Evolutionary conservation across 2,113 vertebrate genomes (phyloP).

Genomic region (Apodemus sylvaticus): DNA sequence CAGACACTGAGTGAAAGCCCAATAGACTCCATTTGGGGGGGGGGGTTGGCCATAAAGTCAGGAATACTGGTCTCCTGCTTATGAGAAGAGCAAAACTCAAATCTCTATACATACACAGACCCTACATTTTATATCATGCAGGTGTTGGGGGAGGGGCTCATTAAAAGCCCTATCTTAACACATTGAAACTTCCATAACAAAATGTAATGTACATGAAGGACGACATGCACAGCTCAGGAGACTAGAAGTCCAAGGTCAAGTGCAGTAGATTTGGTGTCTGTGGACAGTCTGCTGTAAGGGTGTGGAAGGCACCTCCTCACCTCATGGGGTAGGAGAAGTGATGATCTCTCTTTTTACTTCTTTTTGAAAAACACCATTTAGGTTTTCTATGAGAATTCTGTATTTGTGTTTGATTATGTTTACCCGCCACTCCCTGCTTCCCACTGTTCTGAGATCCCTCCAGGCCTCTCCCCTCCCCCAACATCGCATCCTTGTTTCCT

Average conservation of each 20-base stretch:
- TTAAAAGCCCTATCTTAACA: background rate
- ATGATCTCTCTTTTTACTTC: background rate
- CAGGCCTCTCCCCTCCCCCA: background rate
- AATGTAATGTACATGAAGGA: fast-evolving
- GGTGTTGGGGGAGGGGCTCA: background rate
- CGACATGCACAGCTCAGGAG: background rate
- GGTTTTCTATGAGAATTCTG: background rate
- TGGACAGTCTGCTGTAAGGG: background rate
- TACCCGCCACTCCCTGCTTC: background rate
- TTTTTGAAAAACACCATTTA: background rate
- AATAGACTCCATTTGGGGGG: background rate
- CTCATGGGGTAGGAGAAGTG: background rate
- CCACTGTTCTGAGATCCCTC: background rate
- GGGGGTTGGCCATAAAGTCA: no score
- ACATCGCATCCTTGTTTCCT: background rate
- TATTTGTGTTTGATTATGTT: background rate
- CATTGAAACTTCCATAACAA: background rate
- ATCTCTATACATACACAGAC: background rate
- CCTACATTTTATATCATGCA: background rate
- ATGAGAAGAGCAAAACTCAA: background rate
- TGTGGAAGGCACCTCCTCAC: background rate
- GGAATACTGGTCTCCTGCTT: fast-evolving
- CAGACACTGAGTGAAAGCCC: background rate
- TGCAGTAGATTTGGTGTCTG: background rate
- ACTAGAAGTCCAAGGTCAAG: background rate